Evolutionary conservation across 2,113 vertebrate species (phyloP).

Genomic region (Pomatostomus ruficeps): DNA sequence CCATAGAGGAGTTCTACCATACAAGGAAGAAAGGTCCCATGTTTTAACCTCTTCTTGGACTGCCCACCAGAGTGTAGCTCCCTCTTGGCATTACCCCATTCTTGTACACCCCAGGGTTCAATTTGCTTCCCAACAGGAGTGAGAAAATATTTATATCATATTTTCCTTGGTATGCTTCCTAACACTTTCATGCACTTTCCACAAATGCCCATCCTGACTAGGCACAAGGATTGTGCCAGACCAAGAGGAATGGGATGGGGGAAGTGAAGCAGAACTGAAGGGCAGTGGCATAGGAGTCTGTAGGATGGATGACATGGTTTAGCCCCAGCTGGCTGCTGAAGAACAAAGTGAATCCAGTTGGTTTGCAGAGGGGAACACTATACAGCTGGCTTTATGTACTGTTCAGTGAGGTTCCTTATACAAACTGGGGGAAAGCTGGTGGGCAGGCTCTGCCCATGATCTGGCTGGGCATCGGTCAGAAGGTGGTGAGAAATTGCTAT

Average conservation of each 20-base stretch:
- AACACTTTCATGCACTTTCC: not conserved
- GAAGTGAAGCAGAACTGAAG: not conserved
- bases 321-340: not conserved
- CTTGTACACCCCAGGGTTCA: fast-evolving
- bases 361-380: not conserved
- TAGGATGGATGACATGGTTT: not conserved
- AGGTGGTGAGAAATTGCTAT: not conserved
- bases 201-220: not conserved
- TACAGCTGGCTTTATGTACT: not conserved
- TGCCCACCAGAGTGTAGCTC: not conserved
- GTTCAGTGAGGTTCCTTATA: not conserved
- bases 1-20: not conserved
- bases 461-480: not conserved
- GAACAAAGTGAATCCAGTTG: not conserved
- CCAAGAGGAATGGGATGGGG: not conserved
- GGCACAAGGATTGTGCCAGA: not conserved
- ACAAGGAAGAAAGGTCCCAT: not conserved
- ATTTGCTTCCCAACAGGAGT: not conserved
- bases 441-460: fast-evolving
- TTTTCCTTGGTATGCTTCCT: not conserved
- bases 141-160: not conserved
- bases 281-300: not conserved
- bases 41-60: not conserved
- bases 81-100: not conserved
- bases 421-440: not conserved